Evolutionary conservation across 2,888 invertebrate genomes (phyloP).

Genomic region (Cephus spinipes): DNA sequence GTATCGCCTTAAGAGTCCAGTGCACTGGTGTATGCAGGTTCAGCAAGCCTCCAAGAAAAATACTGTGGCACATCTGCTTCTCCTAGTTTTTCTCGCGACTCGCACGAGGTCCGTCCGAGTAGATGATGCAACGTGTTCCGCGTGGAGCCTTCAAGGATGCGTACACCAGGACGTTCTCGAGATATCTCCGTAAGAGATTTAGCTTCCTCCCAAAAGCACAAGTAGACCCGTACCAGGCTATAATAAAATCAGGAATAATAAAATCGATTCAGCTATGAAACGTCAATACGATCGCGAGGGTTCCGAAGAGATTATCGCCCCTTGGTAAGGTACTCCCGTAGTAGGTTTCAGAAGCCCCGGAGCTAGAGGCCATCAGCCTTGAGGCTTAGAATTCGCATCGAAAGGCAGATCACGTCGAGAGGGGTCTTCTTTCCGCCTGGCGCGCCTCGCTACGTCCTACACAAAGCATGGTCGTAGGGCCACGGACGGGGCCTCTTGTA

Average conservation of each 20-base stretch:
- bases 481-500: conserved; percentile 13
- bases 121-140: conserved; percentile 42
- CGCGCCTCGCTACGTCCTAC: conserved; percentile 5
- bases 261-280: not conserved
- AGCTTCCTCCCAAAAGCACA: not conserved
- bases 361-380: conserved; percentile 43
- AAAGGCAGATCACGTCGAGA: conserved; percentile 49
- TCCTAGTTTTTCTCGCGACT: conserved; percentile 37
- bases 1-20: not conserved
- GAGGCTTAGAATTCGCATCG: conserved; percentile 51
- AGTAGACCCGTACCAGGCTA: not conserved
- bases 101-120: conserved; percentile 24
- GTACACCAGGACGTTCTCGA: not conserved
- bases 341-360: conserved; percentile 55
- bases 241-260: not conserved
- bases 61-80: conserved; percentile 31
- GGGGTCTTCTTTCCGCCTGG: conserved; percentile 30
- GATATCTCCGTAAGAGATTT: not conserved
- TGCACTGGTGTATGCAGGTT: not conserved
- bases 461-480: not conserved
- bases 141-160: conserved; percentile 7
- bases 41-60: conserved; percentile 24
- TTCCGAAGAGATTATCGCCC: not conserved
- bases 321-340: not conserved
- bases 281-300: not conserved